Evolutionary conservation across 2,888 invertebrate species (phyloP), one percentile per base, ranked within the genome.

Genomic region (Scaptomyza parva): DNA sequence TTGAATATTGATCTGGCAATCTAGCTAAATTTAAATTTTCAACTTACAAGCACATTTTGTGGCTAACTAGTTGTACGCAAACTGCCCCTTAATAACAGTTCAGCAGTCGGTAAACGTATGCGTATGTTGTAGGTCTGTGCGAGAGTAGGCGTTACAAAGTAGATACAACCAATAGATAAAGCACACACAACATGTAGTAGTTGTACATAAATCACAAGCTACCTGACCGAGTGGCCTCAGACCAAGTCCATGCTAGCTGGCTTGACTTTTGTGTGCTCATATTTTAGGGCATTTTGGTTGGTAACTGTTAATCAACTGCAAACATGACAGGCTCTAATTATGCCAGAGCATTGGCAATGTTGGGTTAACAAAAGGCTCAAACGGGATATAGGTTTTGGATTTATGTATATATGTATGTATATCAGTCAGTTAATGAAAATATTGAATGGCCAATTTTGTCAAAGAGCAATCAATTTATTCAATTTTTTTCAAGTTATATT

Each of bases 281-380:
- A 41, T 22, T 51, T 45, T 39, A 43, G 52, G 47, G 33, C 53
- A 67, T 41, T 54, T 54, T 62, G 69, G 48, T 53, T 50, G 77
- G 68, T 60, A 77, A 76, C 81, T 84, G 84, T 86, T 84, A 84
- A 84, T 84, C 84, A 84, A 86, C 70, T 68, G 60, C 70, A 69
- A 73, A 79, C 86, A 84, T 79, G 85, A 81, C 86, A 75, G 68
- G 55, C 58, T 70, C 72, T 79, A 84, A 84, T 86, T 83, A 86
- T 83, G 83, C 77, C 72, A 63, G 54, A 24, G 60, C 61, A 70
- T 50, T 60, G 44, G 37, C 41, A 44, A 37, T 33, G 43, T 24
- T 39, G 37, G 50, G 33, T 48, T 62, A 53, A 43, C 58, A 61
- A 41, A 53, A 44, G 41, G 51, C 26, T 12, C 18, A 18, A 26